Evolutionary conservation across 2,888 invertebrate species (phyloP).

Genomic region (Cistogaster globosa): DNA sequence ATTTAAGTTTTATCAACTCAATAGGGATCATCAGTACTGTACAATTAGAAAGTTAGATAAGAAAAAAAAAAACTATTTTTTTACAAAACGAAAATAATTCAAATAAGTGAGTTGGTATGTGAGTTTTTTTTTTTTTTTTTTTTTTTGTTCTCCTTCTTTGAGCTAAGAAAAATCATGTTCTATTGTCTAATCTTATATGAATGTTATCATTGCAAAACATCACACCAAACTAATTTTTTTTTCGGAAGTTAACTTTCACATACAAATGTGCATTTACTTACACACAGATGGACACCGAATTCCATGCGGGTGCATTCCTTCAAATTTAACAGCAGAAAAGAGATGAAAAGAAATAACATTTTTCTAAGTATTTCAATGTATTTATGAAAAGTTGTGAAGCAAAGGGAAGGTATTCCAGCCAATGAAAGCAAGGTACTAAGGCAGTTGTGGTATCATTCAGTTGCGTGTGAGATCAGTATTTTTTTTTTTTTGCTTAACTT

Average conservation of each 20-base stretch:
- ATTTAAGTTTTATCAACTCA: conserved; percentile 49
- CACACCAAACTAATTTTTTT: conserved; percentile 29
- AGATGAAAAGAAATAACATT: conserved; percentile 13
- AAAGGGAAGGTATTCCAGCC: not conserved
- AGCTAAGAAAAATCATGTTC: conserved; percentile 17
- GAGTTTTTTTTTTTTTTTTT: not conserved
- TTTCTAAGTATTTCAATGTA: conserved; percentile 25
- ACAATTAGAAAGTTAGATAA: conserved; percentile 63
- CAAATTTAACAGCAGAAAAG: conserved; percentile 28
- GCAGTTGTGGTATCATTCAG: no score
- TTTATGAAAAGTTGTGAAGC: conserved; percentile 8
- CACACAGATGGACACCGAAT: conserved; percentile 1
- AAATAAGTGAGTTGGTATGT: conserved; percentile 10
- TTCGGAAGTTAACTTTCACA: conserved; percentile 29
- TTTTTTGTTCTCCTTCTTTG: not conserved
- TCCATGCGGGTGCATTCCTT: conserved; percentile 57
- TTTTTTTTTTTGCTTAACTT: no score
- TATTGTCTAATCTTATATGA: conserved; percentile 3
- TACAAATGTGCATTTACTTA: not conserved
- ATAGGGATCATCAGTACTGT: conserved; percentile 65
- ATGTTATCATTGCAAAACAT: conserved; percentile 42
- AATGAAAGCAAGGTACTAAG: no score
- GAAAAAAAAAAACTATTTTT: conserved; percentile 28
- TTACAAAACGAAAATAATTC: conserved; percentile 28
- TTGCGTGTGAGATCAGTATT: no score